Conservation (phyloP, 2,797 vertebrate species). For the Notoglanidium macrostoma region DNA sequence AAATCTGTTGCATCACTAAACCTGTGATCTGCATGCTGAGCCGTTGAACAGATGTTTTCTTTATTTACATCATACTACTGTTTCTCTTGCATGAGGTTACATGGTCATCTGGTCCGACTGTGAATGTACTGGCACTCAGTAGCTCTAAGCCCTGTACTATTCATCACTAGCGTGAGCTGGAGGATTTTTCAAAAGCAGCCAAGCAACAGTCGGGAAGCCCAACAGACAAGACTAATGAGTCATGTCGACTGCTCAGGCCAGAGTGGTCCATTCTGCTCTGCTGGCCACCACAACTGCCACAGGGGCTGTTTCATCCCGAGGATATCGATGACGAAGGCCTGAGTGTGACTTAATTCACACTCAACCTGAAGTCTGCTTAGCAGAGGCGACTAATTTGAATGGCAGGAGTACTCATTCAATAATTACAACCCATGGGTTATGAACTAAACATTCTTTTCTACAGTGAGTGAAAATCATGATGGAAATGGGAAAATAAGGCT, state of each 20-base stretch:
- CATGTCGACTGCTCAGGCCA: slow-evolving; percentile 37
- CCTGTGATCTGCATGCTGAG: background rate
- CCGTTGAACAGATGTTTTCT: background rate
- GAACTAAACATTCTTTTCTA: background rate
- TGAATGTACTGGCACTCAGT: slow-evolving; percentile 6
- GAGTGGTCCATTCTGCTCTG: slow-evolving; percentile 35
- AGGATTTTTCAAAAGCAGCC: slow-evolving; percentile 45
- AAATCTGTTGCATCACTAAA: background rate
- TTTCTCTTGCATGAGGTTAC: slow-evolving; percentile 28
- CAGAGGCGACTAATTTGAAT: slow-evolving; percentile 32
- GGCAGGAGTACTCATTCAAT: slow-evolving; percentile 14
- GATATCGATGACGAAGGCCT: slow-evolving; percentile 19
- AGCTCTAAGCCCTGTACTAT: slow-evolving; percentile 26
- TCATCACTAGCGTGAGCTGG: slow-evolving; percentile 33
- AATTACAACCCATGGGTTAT: background rate
- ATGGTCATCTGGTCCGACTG: slow-evolving; percentile 12
- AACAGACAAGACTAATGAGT: slow-evolving; percentile 52
- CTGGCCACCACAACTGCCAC: slow-evolving; percentile 38
- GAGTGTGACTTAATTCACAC: slow-evolving; percentile 13
- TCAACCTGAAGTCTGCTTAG: slow-evolving; percentile 19
- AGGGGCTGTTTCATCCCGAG: slow-evolving; percentile 37
- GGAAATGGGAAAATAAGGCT: background rate
- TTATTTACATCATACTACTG: slow-evolving; percentile 1
- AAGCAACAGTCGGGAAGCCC: slow-evolving; percentile 41
- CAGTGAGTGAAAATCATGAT: background rate